These are phyloP conservation scores for Eupithecia abbreviata DNA, from an alignment of 2,888 invertebrate species.

Conservation along the genomic window DNA sequence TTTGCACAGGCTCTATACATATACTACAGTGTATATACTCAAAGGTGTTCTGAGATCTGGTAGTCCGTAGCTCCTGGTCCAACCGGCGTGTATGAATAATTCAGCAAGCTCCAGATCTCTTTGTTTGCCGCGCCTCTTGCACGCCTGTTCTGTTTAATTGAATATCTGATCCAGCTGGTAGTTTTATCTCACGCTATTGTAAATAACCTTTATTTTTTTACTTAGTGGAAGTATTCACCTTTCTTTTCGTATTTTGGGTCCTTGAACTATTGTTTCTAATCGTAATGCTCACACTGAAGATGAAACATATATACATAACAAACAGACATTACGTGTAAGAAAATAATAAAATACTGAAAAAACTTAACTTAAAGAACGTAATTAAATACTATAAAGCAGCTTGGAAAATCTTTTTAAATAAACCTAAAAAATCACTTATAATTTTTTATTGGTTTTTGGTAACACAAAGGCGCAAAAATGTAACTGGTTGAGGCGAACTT, in stretches of 20 bases:
- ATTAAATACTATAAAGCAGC: no score
- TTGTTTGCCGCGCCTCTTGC: slow-evolving; percentile 44
- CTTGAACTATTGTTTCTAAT: no score
- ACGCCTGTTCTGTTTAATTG: slow-evolving; percentile 44
- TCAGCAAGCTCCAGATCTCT: slow-evolving; percentile 40
- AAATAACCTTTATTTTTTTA: background rate
- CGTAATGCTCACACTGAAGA: no score
- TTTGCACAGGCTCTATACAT: no score
- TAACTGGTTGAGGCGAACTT: background rate
- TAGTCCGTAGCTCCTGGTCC: slow-evolving; percentile 24
- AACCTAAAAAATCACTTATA: no score
- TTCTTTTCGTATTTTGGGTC: no score
- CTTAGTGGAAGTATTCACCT: no score
- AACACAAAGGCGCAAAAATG: background rate
- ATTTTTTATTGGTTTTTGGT: background rate
- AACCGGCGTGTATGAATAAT: slow-evolving; percentile 45
- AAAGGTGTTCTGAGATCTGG: background rate
- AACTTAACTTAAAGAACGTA: no score
- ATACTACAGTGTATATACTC: background rate
- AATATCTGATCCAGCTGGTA: slow-evolving; percentile 34
- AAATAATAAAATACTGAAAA: no score
- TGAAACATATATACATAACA: no score
- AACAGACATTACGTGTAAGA: no score
- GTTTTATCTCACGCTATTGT: background rate
- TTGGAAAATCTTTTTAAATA: no score